Percentiles rank a stretch among this genome's conserved stretches.
phyloP scores from a whole-genome alignment of 2,888 invertebrate genomes.

The Muscina levida region DNA sequence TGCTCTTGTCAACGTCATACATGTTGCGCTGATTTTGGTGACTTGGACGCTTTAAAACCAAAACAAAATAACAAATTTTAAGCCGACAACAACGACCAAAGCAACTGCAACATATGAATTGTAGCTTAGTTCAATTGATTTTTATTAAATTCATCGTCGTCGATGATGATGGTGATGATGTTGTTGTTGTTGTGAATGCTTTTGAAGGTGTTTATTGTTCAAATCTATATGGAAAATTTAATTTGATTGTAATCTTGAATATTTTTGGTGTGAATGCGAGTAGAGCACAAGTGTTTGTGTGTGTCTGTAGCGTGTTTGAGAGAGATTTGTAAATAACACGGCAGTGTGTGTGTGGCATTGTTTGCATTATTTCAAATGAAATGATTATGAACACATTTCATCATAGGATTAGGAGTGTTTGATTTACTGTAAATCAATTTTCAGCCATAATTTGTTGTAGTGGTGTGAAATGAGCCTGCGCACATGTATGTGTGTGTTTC shows the following conservation, averaged over 20 bases:
- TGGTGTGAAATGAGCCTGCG: too few relatives aligned
- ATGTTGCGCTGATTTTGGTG: constrained; percentile 15
- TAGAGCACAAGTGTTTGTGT: constrained; percentile 5
- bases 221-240: constrained; percentile 41
- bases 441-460: too few relatives aligned
- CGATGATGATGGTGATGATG: constrained; percentile 4
- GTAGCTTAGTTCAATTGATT: constrained; percentile 49
- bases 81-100: constrained; percentile 5
- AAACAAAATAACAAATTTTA: constrained; percentile 1
- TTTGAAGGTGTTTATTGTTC: constrained; percentile 13
- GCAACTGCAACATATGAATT: background rate
- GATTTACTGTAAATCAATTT: too few relatives aligned
- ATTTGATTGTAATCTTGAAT: constrained; percentile 47
- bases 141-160: constrained; percentile 45
- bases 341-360: background rate
- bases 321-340: background rate
- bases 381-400: too few relatives aligned
- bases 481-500: too few relatives aligned
- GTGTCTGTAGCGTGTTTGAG: background rate
- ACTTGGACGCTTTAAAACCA: background rate
- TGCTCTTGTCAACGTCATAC: background rate
- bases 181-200: constrained; percentile 11
- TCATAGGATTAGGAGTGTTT: too few relatives aligned
- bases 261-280: background rate
- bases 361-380: too few relatives aligned